Evolutionary conservation across 2,888 invertebrate genomes (phyloP).

Genomic region (Aethes cnicana): DNA sequence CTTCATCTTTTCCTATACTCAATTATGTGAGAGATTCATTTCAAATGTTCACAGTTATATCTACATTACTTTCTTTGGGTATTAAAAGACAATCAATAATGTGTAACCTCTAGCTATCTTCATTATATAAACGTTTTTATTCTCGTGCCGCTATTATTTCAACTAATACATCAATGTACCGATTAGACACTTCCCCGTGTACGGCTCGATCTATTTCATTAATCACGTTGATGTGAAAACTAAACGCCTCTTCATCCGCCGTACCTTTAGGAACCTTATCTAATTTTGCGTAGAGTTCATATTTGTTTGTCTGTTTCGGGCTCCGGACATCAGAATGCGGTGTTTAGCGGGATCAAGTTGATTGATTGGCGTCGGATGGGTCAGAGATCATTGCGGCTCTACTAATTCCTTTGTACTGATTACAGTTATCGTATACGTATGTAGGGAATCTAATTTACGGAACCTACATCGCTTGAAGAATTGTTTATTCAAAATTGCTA

Average conservation of each 20-base stretch:
- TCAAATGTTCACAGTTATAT: too few relatives aligned
- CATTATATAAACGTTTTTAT: conserved; percentile 37
- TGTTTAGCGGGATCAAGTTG: conserved; percentile 68
- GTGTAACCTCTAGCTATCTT: conserved; percentile 31
- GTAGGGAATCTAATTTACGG: conserved; percentile 18
- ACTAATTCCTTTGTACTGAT: conserved; percentile 64
- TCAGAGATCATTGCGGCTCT: conserved; percentile 64
- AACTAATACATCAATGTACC: conserved; percentile 65
- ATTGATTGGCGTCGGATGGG: conserved; percentile 69
- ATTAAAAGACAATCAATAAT: conserved; percentile 14
- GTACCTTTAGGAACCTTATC: conserved; percentile 43
- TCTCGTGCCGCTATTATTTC: conserved; percentile 43
- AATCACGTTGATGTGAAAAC: conserved; percentile 67
- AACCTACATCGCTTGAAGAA: background rate
- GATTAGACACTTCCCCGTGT: conserved; percentile 65
- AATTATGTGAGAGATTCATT: too few relatives aligned
- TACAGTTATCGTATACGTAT: conserved; percentile 55
- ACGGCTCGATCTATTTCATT: conserved; percentile 61
- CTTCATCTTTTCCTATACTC: background rate
- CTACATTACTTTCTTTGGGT: background rate
- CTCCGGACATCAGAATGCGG: conserved; percentile 49
- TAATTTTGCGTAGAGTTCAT: conserved; percentile 36
- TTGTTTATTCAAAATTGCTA: too few relatives aligned
- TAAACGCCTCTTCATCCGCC: conserved; percentile 39
- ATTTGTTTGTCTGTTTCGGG: conserved; percentile 34